Evolutionary conservation across 2,888 invertebrate species (phyloP).

Genomic region (Trichopria drosophilae): DNA sequence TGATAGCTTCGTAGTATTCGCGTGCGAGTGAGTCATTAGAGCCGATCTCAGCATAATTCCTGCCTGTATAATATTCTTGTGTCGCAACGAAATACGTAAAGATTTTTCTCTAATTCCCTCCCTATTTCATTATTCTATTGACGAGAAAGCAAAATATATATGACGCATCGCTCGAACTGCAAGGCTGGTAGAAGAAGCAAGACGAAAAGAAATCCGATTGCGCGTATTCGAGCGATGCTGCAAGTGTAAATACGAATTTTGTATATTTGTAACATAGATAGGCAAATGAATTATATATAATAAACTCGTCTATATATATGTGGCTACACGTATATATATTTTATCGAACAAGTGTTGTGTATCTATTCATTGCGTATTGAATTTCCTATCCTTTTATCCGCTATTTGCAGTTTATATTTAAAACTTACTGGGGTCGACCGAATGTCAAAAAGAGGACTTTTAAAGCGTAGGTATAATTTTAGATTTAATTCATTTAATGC

Average conservation of each 20-base stretch:
- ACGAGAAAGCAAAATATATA: constrained; percentile 11
- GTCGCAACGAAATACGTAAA: constrained; percentile 35
- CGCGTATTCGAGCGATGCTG: constrained; percentile 21
- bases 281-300: constrained; percentile 24
- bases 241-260: constrained; percentile 34
- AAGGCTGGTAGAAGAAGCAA: constrained; percentile 11
- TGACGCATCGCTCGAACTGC: neutral
- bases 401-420: no score
- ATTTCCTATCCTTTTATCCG: no score
- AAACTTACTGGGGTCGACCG: no score
- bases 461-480: no score
- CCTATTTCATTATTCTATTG: constrained; percentile 26
- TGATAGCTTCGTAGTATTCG: constrained; percentile 32
- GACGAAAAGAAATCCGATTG: constrained; percentile 17
- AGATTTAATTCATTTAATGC: no score
- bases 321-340: constrained; percentile 25
- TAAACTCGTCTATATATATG: constrained; percentile 29
- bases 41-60: constrained; percentile 27
- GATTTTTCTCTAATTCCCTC: constrained; percentile 31
- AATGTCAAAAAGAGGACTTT: no score
- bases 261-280: constrained; percentile 35
- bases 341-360: no score
- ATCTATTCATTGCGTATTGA: no score
- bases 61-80: constrained; percentile 33
- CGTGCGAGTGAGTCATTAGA: constrained; percentile 30